Conservation (phyloP, 1,140 invertebrate genomes). For the Euglossa dilemma region DNA sequence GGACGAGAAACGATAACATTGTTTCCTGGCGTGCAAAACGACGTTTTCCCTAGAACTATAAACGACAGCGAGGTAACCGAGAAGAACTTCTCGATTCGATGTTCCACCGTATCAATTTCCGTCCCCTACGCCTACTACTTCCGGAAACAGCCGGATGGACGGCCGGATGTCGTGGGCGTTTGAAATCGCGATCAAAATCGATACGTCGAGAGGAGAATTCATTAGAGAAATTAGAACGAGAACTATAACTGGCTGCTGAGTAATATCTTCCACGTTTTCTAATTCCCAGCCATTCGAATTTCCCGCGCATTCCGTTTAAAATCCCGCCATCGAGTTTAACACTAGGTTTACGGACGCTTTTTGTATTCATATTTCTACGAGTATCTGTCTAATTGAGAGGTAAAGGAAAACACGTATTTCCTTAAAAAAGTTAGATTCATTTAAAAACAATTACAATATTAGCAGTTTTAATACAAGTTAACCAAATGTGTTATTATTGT, state of each 20-base stretch:
- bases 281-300: too few species aligned
- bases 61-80: background rate
- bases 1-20: background rate
- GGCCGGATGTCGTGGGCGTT: constrained; percentile 32
- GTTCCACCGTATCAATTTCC: constrained; percentile 37
- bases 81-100: background rate
- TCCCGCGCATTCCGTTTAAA: too few species aligned
- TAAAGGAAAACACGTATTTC: too few species aligned
- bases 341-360: too few species aligned
- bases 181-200: constrained; percentile 38
- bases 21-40: background rate
- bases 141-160: constrained; percentile 34
- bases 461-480: too few species aligned
- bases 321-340: too few species aligned
- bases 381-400: too few species aligned
- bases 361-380: too few species aligned
- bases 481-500: too few species aligned
- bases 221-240: constrained; percentile 15
- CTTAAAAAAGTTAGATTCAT: too few species aligned
- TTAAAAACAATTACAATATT: too few species aligned
- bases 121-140: constrained; percentile 50
- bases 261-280: background rate
- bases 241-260: background rate
- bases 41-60: background rate
- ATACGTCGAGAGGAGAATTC: background rate